Evolutionary conservation across 1,140 invertebrate genomes (phyloP), one percentile per base, ranked within the genome.

Genomic region (Nymphalis io): DNA sequence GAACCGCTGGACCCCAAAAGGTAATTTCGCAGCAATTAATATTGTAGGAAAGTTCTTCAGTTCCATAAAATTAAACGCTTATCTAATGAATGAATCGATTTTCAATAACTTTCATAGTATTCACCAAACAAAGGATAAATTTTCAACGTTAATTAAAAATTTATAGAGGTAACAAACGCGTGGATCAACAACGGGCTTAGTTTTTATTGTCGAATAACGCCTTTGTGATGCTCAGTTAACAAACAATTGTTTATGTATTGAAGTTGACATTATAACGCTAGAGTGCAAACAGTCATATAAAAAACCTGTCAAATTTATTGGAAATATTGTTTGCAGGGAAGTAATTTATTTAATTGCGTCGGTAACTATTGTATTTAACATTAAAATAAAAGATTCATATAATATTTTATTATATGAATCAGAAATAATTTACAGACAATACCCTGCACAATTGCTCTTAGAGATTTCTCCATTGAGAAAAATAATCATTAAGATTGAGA

Each of bases 21-120:
- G 82, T 81, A 85, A 84, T 78, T 85, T 83, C 63, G 69, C 57
- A 81, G 79, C 80, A 85, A 86, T 87, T 88, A 86, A 85, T 82
- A 86, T 72, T 68, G 65, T 55, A 76, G 72, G 77, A 82, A 83
- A 70, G 73, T 55, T 40, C 20, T 42, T 46, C 23, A 60, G 58
- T 44, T 68, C 65, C 67, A 60, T 69, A 18, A 42, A 76, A 75
- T 75, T 81, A 75, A 75, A 74, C 58, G 65, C 64, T 77, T 74
- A 70, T 76, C 65, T 75, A 72, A 75, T 77, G 74, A 75, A 51
- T 69, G 71, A 80, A 80, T 78, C 75, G 71, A 69, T 78, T 59
- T 21, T 39, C 68, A 64, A 63, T 63, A 55, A 63, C 61, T 63
- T 63, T 63, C 13, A 23, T 53, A 21, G 61, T 20, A 21, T 23